Conservation (phyloP, 2,113 vertebrate genomes). For the Mesoclemmys tuberculata region DNA sequence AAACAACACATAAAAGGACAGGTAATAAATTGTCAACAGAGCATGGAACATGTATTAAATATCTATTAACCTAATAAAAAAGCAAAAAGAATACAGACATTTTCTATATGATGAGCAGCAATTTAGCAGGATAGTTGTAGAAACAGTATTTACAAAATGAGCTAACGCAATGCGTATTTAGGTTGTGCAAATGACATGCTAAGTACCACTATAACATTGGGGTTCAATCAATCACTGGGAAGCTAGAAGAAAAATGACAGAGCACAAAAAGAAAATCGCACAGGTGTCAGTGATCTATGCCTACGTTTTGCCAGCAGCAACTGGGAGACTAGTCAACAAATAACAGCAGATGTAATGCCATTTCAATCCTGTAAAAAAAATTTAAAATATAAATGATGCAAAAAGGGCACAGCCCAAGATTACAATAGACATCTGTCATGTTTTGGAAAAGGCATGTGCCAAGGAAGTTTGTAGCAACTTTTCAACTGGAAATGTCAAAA, state of each 20-base stretch:
- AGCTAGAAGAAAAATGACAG: constrained; percentile 14
- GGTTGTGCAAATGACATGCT: background rate
- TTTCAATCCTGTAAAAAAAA: constrained; percentile 14
- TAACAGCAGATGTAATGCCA: background rate
- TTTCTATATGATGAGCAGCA: background rate
- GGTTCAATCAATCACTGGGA: constrained; percentile 15
- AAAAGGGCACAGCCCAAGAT: background rate
- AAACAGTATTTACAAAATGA: background rate
- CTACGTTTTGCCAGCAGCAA: constrained; percentile 26
- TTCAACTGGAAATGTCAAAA: background rate
- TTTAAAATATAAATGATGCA: background rate
- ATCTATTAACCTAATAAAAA: background rate
- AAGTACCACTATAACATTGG: background rate
- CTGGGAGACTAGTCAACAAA: background rate
- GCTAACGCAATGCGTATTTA: background rate
- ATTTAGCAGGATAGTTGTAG: background rate
- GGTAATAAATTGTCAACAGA: background rate
- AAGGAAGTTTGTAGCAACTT: background rate
- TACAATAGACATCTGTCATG: background rate
- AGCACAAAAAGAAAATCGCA: background rate
- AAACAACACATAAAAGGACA: background rate
- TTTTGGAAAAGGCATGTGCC: background rate
- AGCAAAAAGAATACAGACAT: background rate
- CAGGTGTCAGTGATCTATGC: background rate
- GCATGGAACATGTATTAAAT: background rate